Base-by-base conservation (phyloP, 2,113 vertebrate species). In the Platycercus adscitus region DNA sequence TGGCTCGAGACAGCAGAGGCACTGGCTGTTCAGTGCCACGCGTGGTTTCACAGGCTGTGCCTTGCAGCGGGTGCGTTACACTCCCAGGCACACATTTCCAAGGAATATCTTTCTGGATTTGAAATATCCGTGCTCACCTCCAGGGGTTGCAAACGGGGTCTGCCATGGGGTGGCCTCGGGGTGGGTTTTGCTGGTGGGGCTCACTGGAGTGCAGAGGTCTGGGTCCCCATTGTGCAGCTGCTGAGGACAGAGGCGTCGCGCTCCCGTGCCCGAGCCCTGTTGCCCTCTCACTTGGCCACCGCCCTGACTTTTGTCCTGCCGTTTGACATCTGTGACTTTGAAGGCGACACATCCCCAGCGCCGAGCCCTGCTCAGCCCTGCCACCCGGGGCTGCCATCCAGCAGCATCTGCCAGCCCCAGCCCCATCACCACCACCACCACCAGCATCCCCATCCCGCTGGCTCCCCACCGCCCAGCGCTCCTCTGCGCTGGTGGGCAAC, bases 381-480 rank as follows among this genome's bases (percentile, higher is more conserved):
- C 52, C 82, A 77, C 78, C 47, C 31, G 21, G 41, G 93, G 82
- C 89, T 43, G 43, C 63, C 80, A 3, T 66, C 83, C 90, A 75
- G 88, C 87, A 91, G 91, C 89, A 95, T 92, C 95, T 91, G 91
- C 81, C 87, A 69, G 41, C 58, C 80, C 50, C 9, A 10, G 26
- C 17, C 47, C 21, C 10, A 2, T 23, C 44, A 9, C 17, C 75
- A 4, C 58, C 66, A 4, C 58, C 66, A 7, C 75, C n/a, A 11
- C n/a, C 85, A 4, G 78, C 95, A 94, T 75, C 81, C 89, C 80
- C 63, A 5, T 85, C 89, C 95, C 61, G 69, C 52, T 89, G 95
- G 97, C 98, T 96, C 98, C 92, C 95, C 95, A 96, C 98, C 96
- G 97, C 93, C 81, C 72, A 88, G 90, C 77, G 88, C 94, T 96